These are phyloP conservation scores for Bombus difficillimus DNA, from an alignment of 1,140 invertebrate genomes.

Conservation along the genomic window DNA sequence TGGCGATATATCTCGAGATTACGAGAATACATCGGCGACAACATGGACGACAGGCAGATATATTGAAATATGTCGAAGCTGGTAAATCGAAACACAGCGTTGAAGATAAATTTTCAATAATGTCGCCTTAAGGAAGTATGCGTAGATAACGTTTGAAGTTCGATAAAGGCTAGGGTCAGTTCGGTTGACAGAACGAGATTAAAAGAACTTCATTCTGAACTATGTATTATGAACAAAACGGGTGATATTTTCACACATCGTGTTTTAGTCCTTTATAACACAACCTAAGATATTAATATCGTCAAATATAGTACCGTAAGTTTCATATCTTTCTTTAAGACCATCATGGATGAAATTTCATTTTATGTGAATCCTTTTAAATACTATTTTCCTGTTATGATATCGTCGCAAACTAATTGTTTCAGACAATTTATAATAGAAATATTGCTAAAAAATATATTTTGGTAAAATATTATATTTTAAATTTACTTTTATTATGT, in stretches of 20 bases:
- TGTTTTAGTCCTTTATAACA: neutral
- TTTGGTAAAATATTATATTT: too few relatives aligned
- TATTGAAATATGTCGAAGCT: constrained; percentile 58
- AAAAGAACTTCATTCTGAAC: neutral
- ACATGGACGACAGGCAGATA: constrained; percentile 49
- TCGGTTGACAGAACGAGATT: neutral
- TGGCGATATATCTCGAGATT: constrained; percentile 64
- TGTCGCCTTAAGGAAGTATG: constrained; percentile 8
- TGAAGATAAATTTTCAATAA: constrained; percentile 58
- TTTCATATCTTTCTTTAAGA: neutral
- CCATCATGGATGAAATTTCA: neutral
- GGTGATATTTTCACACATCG: neutral
- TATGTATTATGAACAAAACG: neutral
- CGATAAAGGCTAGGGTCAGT: neutral
- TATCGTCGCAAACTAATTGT: too few relatives aligned
- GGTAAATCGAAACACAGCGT: constrained; percentile 42
- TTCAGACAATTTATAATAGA: too few relatives aligned
- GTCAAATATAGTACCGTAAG: neutral
- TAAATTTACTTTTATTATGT: too few relatives aligned
- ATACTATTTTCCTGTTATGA: neutral
- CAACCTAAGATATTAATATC: neutral
- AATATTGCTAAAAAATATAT: too few relatives aligned
- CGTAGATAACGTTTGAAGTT: neutral
- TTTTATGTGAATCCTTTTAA: neutral
- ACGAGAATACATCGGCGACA: constrained; percentile 61